Evolutionary conservation across 2,113 vertebrate species (phyloP).

Genomic region (Istiophorus platypterus): DNA sequence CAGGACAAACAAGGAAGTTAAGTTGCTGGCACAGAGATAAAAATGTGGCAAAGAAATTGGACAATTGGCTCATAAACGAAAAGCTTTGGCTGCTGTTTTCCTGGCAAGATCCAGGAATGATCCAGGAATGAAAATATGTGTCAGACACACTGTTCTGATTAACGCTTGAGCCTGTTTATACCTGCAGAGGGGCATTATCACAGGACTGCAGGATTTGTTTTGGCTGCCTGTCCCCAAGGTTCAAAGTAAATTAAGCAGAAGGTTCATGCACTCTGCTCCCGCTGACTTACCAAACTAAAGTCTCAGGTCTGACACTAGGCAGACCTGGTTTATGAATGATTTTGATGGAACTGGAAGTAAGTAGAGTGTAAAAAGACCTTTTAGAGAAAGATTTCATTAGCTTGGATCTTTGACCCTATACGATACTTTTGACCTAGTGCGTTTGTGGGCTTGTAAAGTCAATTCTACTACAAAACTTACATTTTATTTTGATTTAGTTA

Average conservation of each 20-base stretch:
- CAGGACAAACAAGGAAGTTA: slow-evolving; percentile 14
- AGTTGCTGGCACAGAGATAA: slow-evolving; percentile 2
- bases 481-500: background rate
- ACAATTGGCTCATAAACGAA: slow-evolving; percentile 23
- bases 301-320: slow-evolving; percentile 1
- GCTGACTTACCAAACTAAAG: slow-evolving; percentile 16
- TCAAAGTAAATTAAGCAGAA: slow-evolving; percentile 45
- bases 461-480: background rate
- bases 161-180: slow-evolving; percentile 57
- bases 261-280: slow-evolving; percentile 39
- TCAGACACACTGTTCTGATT: slow-evolving; percentile 59
- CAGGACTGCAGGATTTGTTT: slow-evolving; percentile 49
- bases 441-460: background rate
- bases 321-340: slow-evolving; percentile 21
- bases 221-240: slow-evolving; percentile 38
- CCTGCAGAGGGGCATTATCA: slow-evolving; percentile 38
- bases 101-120: background rate
- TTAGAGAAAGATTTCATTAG: background rate
- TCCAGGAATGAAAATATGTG: slow-evolving; percentile 30
- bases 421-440: background rate
- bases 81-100: slow-evolving; percentile 18
- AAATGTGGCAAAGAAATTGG: slow-evolving; percentile 23
- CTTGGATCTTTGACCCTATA: background rate
- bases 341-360: slow-evolving; percentile 19
- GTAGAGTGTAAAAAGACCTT: slow-evolving; percentile 2